Base-by-base conservation (phyloP, 2,888 invertebrate genomes). In the Neria commutata region DNA sequence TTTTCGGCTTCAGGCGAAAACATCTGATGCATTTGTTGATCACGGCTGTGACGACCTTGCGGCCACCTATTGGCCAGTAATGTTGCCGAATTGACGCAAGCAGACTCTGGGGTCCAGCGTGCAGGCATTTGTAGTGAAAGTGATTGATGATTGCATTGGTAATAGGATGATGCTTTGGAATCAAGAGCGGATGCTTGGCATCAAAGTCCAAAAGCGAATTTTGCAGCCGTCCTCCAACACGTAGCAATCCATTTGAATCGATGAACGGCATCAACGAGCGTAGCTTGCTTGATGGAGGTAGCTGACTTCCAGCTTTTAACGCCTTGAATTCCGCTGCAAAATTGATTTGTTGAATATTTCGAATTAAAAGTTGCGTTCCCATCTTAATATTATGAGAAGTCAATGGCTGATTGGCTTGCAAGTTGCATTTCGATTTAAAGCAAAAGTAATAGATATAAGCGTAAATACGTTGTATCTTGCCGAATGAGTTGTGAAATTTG, bases 391-490 rank as follows among this genome's bases (percentile, higher is more conserved):
- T 3, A 2, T 24, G 16, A 6, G 8, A 29, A 3, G 14, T 24
- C 10, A 37, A 1, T 16, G 23, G 3, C 14, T 10, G 14, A 6
- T 25, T 48, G 3, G n/a, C n/a, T 24, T 23, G 23, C 0, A 8
- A n/a, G 4, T 8, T 29, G 10, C 24, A 3, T 54, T 5, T 52
- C 58, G 5, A 62, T 16, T 19, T 47, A 34, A 17, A 50, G 16
- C 24, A 34, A 37, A 48, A 55, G 34, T 25, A 16, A 29, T 48
- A 55, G 16, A 55, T 26, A 25, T 55, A 55, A 33, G 48, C 47
- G 37, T 47, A 55, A 16, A 37, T 49, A 17, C 25, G 23, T 54
- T 54, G 54, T 11, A 54, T 46, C 33, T 55, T 48, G 3, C 17
- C 37, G 49, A 55, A 49, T 14, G 48, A 48, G n/a, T 48, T 26